phyloP scores from a whole-genome alignment of 2,797 vertebrate genomes.

The Arrhamphus sclerolepis region DNA sequence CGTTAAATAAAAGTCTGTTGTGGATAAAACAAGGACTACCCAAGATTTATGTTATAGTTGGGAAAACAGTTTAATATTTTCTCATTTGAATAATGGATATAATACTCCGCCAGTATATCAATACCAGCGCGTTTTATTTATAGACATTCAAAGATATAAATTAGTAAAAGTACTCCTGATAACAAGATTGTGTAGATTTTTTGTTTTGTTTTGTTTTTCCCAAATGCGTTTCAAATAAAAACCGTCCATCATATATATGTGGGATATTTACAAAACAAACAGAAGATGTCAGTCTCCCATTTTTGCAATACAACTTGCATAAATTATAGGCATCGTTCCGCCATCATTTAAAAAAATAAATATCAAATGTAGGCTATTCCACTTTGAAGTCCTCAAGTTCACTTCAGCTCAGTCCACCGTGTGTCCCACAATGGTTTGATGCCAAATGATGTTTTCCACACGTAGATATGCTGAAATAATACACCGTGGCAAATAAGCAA shows the following conservation, averaged over 20 bases:
- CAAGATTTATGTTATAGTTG: constrained; percentile 63
- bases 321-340: constrained; percentile 93
- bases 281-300: constrained; percentile 83
- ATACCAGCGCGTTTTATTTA: constrained; percentile 84
- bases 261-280: constrained; percentile 98
- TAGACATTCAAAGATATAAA: constrained; percentile 99
- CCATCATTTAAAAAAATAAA: constrained; percentile 99
- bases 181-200: constrained; percentile 94
- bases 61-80: constrained; percentile 80
- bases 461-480: constrained; percentile 80
- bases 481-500: constrained; percentile 95
- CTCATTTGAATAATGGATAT: constrained; percentile 80
- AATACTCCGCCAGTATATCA: constrained; percentile 81
- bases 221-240: constrained; percentile 95
- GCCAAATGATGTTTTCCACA: constrained; percentile 83
- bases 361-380: constrained; percentile 97
- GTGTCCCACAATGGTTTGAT: constrained; percentile 85
- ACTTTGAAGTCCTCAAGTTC: constrained; percentile 93
- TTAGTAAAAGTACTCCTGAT: constrained; percentile 97
- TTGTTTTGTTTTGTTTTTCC: constrained; percentile 74
- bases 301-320: constrained; percentile 99
- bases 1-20: constrained; percentile 38
- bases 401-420: constrained; percentile 86
- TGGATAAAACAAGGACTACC: constrained; percentile 62
- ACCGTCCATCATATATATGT: constrained; percentile 88